Conservation (phyloP, 2,888 invertebrate species). For the Mechanitis messenoides region DNA sequence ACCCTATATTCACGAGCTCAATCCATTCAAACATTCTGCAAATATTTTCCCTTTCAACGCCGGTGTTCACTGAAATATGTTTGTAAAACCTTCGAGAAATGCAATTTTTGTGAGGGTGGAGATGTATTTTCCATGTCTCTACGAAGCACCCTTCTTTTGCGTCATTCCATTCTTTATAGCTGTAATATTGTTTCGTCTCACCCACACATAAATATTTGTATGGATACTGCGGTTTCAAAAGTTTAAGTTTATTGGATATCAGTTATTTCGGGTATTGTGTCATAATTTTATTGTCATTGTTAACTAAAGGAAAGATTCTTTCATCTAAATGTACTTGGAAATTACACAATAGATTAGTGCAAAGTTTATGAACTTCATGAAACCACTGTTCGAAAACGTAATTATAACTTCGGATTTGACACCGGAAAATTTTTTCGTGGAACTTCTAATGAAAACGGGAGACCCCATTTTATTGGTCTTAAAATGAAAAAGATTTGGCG, state of each 20-base stretch:
- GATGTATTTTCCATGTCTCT: constrained; percentile 57
- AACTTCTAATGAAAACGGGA: constrained; percentile 9
- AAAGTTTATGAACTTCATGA: constrained; percentile 20
- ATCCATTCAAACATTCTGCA: constrained; percentile 1
- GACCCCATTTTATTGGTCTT: constrained; percentile 6
- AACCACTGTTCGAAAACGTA: constrained; percentile 16
- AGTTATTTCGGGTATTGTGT: constrained; percentile 45
- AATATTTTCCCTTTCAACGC: constrained; percentile 15
- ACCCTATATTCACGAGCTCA: background rate
- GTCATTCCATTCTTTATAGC: constrained; percentile 53
- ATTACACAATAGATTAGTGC: constrained; percentile 14
- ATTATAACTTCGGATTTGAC: constrained; percentile 19
- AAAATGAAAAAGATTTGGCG: constrained; percentile 10
- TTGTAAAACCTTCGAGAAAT: constrained; percentile 41
- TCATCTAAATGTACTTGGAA: constrained; percentile 20
- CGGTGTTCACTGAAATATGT: constrained; percentile 33
- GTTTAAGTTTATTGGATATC: constrained; percentile 57
- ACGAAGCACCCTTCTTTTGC: background rate
- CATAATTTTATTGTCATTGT: constrained; percentile 47
- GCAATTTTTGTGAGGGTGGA: constrained; percentile 44
- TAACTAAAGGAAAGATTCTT: constrained; percentile 33
- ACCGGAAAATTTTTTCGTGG: constrained; percentile 12
- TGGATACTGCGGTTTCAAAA: constrained; percentile 35
- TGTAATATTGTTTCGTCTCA: constrained; percentile 59
- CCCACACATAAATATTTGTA: constrained; percentile 47